A percentile compares a stretch with the other conserved stretches of the same genome.
Evolutionary conservation across 64 coral and sea anemone genomes (phyloP).

Genomic region (Stylophora pistillata): DNA sequence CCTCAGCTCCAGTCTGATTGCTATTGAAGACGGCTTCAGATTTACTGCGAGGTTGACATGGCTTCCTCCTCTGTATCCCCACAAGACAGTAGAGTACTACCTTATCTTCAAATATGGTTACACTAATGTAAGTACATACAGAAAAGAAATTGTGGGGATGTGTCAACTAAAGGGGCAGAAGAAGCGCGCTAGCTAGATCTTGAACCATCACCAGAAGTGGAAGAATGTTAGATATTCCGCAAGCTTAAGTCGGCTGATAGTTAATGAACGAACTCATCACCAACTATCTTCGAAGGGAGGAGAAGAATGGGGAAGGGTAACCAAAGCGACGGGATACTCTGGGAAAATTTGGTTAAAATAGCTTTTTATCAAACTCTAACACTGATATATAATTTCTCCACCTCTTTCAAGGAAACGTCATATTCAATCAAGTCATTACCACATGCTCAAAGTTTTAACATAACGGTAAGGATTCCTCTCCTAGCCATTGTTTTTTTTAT

Average conservation of each 20-base stretch:
- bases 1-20: neutral
- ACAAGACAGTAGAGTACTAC: neutral
- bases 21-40: constrained; percentile 15
- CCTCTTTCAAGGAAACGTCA: neutral
- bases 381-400: neutral
- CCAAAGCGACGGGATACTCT: too few relatives aligned
- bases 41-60: constrained; percentile 24
- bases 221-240: too few relatives aligned
- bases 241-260: too few relatives aligned
- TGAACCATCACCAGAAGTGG: too few relatives aligned
- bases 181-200: too few relatives aligned
- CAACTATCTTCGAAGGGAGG: too few relatives aligned
- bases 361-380: neutral
- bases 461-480: neutral
- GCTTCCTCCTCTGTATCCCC: constrained; percentile 31
- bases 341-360: too few relatives aligned
- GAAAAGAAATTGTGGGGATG: too few relatives aligned
- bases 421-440: neutral
- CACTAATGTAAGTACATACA: too few relatives aligned
- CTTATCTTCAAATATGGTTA: neutral
- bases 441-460: neutral
- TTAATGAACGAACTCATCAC: too few relatives aligned
- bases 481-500: neutral
- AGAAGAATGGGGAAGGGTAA: too few relatives aligned
- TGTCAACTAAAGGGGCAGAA: too few relatives aligned